Conservation (phyloP, 1,140 invertebrate genomes). For the Drosophila punjabiensis region DNA sequence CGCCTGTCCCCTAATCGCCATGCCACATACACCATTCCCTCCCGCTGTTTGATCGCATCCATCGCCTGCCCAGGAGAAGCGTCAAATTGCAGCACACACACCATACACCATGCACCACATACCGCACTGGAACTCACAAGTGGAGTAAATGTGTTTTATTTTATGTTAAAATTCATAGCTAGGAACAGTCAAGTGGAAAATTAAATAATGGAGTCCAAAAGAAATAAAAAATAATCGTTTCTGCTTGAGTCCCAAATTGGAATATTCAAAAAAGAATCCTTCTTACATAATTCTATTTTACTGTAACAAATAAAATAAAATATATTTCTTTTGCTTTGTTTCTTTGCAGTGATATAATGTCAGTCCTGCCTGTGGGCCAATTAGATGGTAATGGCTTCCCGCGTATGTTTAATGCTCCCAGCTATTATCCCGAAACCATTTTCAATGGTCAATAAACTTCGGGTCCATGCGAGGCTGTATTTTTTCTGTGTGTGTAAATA, state of each 20-base stretch:
- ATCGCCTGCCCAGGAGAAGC: constrained; percentile 41
- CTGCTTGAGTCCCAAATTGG: background rate
- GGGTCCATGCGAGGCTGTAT: constrained; percentile 28
- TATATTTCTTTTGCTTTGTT: constrained; percentile 18
- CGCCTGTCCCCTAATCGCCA: constrained; percentile 39
- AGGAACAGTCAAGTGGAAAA: constrained; percentile 1
- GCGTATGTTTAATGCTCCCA: constrained; percentile 84
- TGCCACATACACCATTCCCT: no score
- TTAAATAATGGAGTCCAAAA: background rate
- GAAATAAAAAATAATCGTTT: background rate
- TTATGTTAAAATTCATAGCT: constrained; percentile 26
- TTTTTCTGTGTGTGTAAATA: constrained; percentile 58
- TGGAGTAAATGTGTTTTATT: constrained; percentile 48
- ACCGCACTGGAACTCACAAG: constrained; percentile 22
- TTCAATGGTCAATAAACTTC: constrained; percentile 81
- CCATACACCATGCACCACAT: constrained; percentile 9
- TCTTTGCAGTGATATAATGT: constrained; percentile 82
- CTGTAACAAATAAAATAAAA: no score
- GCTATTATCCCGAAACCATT: constrained; percentile 85
- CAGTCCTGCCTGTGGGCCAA: constrained; percentile 82
- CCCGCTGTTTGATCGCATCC: constrained; percentile 61
- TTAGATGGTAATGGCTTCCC: constrained; percentile 81
- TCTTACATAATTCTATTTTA: background rate
- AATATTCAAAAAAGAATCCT: background rate
- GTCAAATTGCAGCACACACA: constrained; percentile 69